phyloP scores from a whole-genome alignment of 2,113 vertebrate genomes.

The Ellobius talpinus region DNA sequence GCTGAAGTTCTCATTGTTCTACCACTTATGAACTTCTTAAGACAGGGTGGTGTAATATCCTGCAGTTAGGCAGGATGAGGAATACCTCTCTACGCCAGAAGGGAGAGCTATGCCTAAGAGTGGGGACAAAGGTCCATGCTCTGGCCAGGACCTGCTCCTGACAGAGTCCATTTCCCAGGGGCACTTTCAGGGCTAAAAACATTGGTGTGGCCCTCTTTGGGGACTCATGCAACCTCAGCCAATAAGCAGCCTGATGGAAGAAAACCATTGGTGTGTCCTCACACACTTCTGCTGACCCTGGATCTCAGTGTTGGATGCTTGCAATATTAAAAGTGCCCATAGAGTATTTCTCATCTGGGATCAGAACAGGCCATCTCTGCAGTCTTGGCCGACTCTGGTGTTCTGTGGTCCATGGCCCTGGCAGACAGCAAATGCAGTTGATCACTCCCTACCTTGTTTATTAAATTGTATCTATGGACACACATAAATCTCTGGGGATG shows the following conservation, averaged over 20 bases:
- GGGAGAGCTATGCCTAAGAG: neutral
- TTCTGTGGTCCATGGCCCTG: neutral
- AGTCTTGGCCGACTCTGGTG: neutral
- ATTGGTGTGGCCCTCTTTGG: neutral
- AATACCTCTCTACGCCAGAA: fast-evolving
- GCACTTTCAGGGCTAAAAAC: neutral
- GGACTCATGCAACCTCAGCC: neutral
- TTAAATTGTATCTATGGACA: neutral
- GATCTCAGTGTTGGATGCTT: neutral
- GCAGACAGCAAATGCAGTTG: neutral
- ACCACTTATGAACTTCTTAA: neutral
- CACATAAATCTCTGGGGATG: fast-evolving
- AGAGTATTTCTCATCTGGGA: neutral
- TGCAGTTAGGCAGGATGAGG: fast-evolving
- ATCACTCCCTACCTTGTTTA: neutral
- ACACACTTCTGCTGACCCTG: neutral
- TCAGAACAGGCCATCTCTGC: neutral
- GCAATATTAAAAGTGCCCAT: neutral
- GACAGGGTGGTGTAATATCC: neutral
- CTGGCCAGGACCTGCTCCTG: neutral
- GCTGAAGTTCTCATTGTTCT: neutral
- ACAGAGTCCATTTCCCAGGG: neutral
- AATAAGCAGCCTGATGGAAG: neutral
- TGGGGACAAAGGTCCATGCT: too few species aligned
- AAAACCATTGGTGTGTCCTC: neutral